Base-by-base conservation (phyloP, 1,140 invertebrate species). In the Trichonephila clavata region DNA sequence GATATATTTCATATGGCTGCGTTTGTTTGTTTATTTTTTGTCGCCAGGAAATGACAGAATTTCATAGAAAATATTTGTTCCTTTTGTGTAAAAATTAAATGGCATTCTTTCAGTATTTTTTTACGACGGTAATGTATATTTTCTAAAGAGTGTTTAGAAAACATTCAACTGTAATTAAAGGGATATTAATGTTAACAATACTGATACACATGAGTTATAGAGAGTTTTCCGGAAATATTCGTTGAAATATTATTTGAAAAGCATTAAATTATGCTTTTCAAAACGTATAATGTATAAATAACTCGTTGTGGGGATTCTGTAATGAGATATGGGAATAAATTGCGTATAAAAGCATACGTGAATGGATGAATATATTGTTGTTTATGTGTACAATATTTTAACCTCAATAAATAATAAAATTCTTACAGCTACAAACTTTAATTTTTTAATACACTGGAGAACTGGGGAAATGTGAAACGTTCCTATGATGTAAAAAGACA, bases 51-150 rank as follows among this genome's bases (percentile, higher is more conserved):
- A 84, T 84, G 83, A 14, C 13, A 84, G 10, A 27, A 32, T 60
- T 77, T 18, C 27, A 20, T 50, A 20, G 80, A 7, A 57, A 84
- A 2, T 57, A 57, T 24, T 60, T 59, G 7, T 80, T 32, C 14
- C 27, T 60, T 84, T 57, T 84, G 83, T 84, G 83, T n/a, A n/a
- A 7, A 32, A 14, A 16, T 57, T 57, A 84, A 84, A 84, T 84
- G 21, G 4, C 20, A 24, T 77, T 32, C 27, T 20, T 27, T 50
- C 7, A 5, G 10, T 50, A 50, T 50, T 50, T 50, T 77, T 32
- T 77, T 14, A 14, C 27, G 24, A 4, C 10, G 8, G 24, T 68
- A 14, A 68, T n/a, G 20, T 16, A 3, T 71, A 77, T 39, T 39
- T 6, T 39, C 32, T 3, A 39, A 39, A 77, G 27, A 27, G 27